Base-by-base conservation (phyloP, 2,888 invertebrate species). In the Lysandra bellargus region DNA sequence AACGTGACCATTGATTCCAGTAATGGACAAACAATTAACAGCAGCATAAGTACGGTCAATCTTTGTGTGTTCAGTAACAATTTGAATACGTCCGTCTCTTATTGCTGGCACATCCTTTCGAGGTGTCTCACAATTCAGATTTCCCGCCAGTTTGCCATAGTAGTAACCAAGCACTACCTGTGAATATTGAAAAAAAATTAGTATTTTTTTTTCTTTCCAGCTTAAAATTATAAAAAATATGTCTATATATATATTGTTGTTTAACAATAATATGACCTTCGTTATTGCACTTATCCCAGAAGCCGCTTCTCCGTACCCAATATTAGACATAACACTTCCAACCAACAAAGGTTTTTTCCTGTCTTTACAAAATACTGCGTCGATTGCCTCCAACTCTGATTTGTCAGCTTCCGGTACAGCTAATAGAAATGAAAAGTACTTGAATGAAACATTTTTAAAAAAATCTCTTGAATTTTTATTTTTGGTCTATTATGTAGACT, bases 41-140 rank as follows among this genome's bases (percentile, higher is more conserved):
- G 90, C 93, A 1, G 87, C 83, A 78, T 88, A 92, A 1, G 87
- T 95, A 60, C 96, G 95, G 17, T 91, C 87, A 91, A 96, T 96
- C 0, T 84, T 92, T 80, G 86, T 95, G 90, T 90, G 92, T 79
- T 95, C 96, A 0, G 94, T 94, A 4, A 97, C 94, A 7, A 97
- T 94, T 84, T 92, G 85, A 64, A 95, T 88, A 72, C 93, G 90
- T 0, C 95, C 95, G 1, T 95, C 95, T 3, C 90, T 89, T 14
- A 96, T 84, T 40, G 95, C 95, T 37, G 89, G 88, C 0, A 95
- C 83, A 74, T 95, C 95, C 49, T 91, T 87, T 3, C 95, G 91
- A 0, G 97, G 96, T 0, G 86, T 89, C 0, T 94, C 90, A 86
- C 93, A 97, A 87, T 98, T 96, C 23, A 98, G 90, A 88, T 98